Evolutionary conservation across 2,113 vertebrate genomes (phyloP), one percentile per base, ranked within the genome.

Genomic region (Myocastor coypus): DNA sequence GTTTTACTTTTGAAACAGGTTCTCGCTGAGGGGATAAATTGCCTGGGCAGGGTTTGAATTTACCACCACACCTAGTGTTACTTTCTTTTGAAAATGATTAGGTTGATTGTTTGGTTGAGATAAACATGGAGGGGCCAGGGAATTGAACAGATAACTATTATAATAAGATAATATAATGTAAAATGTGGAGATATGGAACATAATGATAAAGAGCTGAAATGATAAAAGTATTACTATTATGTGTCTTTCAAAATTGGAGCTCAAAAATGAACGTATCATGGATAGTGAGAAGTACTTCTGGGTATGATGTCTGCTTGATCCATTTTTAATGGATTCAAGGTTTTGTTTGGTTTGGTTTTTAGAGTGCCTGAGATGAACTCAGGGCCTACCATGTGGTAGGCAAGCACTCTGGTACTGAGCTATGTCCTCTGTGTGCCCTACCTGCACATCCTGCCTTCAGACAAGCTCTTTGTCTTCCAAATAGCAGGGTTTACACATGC

Each of bases 41-140:
- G 30, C 28, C 46, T 9, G 3, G 30, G 77, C 14, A 28, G 75
- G 22, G 11, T 46, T 28, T 75, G 34, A 75, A 75, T 14, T 75
- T 46, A 75, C 71, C 71, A 75, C 20, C 69, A 75, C 7, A 24
- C 37, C 37, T 40, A 75, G 71, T 89, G 40, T 95, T 42, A 95
- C 52, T 90, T 87, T 88, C 46, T 83, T 96, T 87, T 96, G 86
- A 81, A 92, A 95, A 94, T 57, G 59, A 46, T 50, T 77, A 59
- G 42, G 66, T 20, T 91, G 16, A 69, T 16, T 89, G n/a, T 55
- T 42, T 81, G 92, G 40, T 77, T 71, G 75, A 95, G 86, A 71
- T 87, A 63, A 83, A 20, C 55, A 80, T 42, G 28, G 63, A 73
- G n/a, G 6, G 32, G 6, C 57, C 71, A 17, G 55, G 55, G 71